Conservation (phyloP, 2,888 invertebrate genomes). For the Eristalis tenax region DNA sequence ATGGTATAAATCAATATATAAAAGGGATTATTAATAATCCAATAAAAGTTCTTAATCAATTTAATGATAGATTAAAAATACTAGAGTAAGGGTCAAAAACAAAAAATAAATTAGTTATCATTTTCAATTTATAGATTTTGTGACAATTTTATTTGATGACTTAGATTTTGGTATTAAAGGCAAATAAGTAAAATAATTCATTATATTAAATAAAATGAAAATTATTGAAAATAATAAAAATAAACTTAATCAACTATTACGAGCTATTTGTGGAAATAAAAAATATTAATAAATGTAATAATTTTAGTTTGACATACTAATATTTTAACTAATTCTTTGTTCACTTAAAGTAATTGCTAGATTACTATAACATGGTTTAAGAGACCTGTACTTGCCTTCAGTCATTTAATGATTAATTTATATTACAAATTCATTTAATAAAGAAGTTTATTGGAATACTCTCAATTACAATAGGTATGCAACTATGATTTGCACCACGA, state of each 20-base stretch:
- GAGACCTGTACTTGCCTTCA: conserved; percentile 87
- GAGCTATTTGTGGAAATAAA: conserved; percentile 87
- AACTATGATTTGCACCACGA: conserved; percentile 90
- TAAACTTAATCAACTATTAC: conserved; percentile 83
- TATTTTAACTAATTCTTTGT: conserved; percentile 81
- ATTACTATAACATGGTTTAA: conserved; percentile 86
- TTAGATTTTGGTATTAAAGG: conserved; percentile 76
- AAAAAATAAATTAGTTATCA: too few relatives aligned
- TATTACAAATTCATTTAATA: conserved; percentile 83
- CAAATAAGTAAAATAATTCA: conserved; percentile 83
- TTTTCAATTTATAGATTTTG: conserved; percentile 82
- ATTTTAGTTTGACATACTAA: conserved; percentile 87
- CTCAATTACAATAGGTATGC: conserved; percentile 89
- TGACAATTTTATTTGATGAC: conserved; percentile 75
- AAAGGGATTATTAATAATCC: too few relatives aligned
- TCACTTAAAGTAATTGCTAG: conserved; percentile 85
- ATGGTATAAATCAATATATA: too few relatives aligned
- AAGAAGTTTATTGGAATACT: conserved; percentile 83
- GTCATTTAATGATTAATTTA: conserved; percentile 84
- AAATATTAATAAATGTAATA: conserved; percentile 83
- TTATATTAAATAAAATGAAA: conserved; percentile 82
- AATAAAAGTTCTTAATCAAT: too few relatives aligned
- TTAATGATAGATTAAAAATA: too few relatives aligned
- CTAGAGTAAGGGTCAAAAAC: too few relatives aligned
- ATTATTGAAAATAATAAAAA: conserved; percentile 80